phyloP scores from a whole-genome alignment of 2,113 vertebrate genomes.

The Atherinomorus stipes region DNA sequence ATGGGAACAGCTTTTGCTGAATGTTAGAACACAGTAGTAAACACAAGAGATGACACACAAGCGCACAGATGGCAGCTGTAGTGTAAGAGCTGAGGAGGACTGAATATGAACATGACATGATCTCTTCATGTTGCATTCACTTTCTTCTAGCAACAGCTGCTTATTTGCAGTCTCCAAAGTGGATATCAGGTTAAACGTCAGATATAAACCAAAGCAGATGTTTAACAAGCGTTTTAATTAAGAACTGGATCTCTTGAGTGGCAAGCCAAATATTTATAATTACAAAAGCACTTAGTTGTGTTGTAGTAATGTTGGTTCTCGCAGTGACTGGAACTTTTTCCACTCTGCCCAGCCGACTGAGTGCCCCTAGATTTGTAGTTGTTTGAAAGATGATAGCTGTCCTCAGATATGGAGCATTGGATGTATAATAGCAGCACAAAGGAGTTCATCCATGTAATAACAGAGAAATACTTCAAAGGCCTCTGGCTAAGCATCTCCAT shows the following conservation, averaged over 20 bases:
- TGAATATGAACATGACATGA: slow-evolving; percentile 53
- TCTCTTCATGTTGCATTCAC: slow-evolving; percentile 57
- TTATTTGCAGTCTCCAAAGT: slow-evolving; percentile 49
- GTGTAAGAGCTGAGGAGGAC: slow-evolving; percentile 39
- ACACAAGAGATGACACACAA: slow-evolving; percentile 1
- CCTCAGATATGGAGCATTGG: slow-evolving; percentile 23
- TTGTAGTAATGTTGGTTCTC: slow-evolving; percentile 9
- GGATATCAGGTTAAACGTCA: slow-evolving; percentile 50
- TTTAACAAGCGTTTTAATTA: slow-evolving; percentile 31
- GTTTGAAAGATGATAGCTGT: slow-evolving; percentile 45
- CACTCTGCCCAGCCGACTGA: not conserved
- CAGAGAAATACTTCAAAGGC: slow-evolving; percentile 61
- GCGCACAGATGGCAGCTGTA: slow-evolving; percentile 42
- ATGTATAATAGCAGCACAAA: slow-evolving; percentile 58
- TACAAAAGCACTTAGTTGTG: not conserved
- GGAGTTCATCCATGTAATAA: slow-evolving; percentile 59
- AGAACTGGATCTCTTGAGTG: slow-evolving; percentile 10
- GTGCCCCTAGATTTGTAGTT: slow-evolving; percentile 32
- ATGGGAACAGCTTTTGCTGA: not conserved
- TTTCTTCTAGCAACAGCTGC: slow-evolving; percentile 56
- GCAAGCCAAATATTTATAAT: slow-evolving; percentile 1
- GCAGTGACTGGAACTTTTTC: slow-evolving; percentile 5
- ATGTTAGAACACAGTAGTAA: not conserved
- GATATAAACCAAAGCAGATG: slow-evolving; percentile 34
- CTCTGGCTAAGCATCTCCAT: slow-evolving; percentile 52